Evolutionary conservation across 2,113 vertebrate species (phyloP).

Genomic region (Rhadina sibilatrix): DNA sequence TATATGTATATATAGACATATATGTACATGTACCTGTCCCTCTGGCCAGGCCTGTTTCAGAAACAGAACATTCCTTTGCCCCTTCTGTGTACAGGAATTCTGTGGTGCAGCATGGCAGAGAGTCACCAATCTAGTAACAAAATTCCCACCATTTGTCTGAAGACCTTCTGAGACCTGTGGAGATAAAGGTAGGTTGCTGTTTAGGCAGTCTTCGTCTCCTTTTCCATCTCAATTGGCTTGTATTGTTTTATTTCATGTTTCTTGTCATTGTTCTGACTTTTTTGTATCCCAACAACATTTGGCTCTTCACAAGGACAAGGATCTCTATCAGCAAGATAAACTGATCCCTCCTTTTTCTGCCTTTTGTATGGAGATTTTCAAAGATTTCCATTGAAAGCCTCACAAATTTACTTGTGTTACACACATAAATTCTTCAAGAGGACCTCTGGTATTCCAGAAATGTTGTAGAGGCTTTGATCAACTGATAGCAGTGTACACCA

Average conservation of each 20-base stretch:
- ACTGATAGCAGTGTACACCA: background rate
- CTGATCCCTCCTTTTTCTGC: background rate
- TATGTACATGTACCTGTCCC: background rate
- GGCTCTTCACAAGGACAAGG: background rate
- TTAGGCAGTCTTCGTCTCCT: background rate
- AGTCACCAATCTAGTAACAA: background rate
- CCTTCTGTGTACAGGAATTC: background rate
- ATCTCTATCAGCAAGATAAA: background rate
- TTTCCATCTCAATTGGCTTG: rapidly evolving
- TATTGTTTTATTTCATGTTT: background rate
- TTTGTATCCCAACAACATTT: background rate
- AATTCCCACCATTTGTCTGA: background rate
- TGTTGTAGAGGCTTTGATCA: conserved; percentile 1
- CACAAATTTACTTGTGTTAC: background rate
- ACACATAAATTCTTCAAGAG: background rate
- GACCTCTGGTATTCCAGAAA: background rate
- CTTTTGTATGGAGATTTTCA: background rate
- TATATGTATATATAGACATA: background rate
- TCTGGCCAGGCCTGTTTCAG: background rate
- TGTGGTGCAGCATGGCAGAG: background rate
- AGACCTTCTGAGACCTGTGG: background rate
- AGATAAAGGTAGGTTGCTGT: background rate
- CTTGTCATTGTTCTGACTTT: background rate
- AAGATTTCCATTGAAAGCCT: background rate
- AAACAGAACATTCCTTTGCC: background rate